Percentiles rank a stretch among this genome's conserved stretches.
Conservation (phyloP, 92 coral and sea anemone species). For the Epizoanthus rinbou region DNA sequence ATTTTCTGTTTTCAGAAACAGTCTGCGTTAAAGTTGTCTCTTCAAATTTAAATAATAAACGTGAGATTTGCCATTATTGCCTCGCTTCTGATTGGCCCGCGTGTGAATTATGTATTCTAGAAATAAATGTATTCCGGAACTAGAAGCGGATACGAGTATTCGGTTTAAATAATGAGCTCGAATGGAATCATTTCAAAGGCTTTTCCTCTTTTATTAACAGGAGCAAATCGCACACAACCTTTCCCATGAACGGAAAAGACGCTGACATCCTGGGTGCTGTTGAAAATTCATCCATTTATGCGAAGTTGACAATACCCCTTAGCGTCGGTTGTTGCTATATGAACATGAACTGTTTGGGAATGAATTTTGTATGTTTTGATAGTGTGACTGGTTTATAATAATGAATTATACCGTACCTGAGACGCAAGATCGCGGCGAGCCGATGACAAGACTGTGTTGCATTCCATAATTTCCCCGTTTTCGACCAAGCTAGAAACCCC, state of each 20-base stretch:
- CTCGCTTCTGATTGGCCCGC: constrained; percentile 63
- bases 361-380: constrained; percentile 64
- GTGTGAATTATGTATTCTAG: constrained; percentile 67
- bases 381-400: constrained; percentile 42
- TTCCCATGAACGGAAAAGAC: constrained; percentile 46
- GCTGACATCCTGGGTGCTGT: constrained; percentile 23
- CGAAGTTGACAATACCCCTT: constrained; percentile 25
- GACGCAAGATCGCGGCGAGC: constrained; percentile 45
- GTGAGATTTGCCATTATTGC: constrained; percentile 70
- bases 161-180: constrained; percentile 66
- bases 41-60: constrained; percentile 71
- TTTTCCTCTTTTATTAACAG: constrained; percentile 45
- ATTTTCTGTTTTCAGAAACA: constrained; percentile 15
- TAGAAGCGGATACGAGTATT: constrained; percentile 90
- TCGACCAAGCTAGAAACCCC: constrained; percentile 42
- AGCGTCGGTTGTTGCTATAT: constrained; percentile 62
- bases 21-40: constrained; percentile 41
- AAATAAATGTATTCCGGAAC: constrained; percentile 92
- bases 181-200: constrained; percentile 68
- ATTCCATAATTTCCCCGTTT: constrained; percentile 40
- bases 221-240: constrained; percentile 10
- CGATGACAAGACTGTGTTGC: constrained; percentile 48
- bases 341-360: constrained; percentile 60
- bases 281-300: constrained; percentile 34
- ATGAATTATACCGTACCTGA: constrained; percentile 33